phyloP scores from a whole-genome alignment of 1,140 invertebrate genomes.

The Drosophila malerkotliana region DNA sequence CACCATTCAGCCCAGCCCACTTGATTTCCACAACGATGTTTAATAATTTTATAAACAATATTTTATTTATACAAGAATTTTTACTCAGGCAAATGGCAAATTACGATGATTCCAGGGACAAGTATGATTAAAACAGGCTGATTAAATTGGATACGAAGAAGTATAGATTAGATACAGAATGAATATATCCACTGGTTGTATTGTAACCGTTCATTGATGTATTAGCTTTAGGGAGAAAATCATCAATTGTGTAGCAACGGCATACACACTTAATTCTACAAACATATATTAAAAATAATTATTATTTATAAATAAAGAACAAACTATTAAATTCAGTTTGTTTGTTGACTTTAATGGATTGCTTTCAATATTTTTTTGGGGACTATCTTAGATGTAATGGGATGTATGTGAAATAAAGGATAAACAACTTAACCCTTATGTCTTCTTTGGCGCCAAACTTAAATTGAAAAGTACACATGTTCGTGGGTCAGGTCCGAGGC shows the following conservation, averaged over 20 bases:
- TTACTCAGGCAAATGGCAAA: constrained; percentile 45
- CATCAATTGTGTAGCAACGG: constrained; percentile 50
- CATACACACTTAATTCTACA: constrained; percentile 40
- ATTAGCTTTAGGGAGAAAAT: constrained; percentile 51
- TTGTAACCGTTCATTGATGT: constrained; percentile 67
- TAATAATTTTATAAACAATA: constrained; percentile 33
- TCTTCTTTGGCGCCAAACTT: constrained; percentile 2
- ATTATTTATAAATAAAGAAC: constrained; percentile 40
- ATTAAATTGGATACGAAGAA: constrained; percentile 8
- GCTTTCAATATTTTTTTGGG: no score
- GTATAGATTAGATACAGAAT: neutral
- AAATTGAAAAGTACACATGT: constrained; percentile 28
- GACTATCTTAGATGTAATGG: neutral
- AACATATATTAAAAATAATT: constrained; percentile 19
- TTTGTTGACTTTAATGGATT: constrained; percentile 12
- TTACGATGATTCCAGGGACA: constrained; percentile 46
- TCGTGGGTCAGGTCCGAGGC: constrained; percentile 23
- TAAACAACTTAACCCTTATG: neutral
- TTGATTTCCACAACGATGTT: constrained; percentile 20
- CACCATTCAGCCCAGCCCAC: constrained; percentile 2
- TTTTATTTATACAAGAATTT: constrained; percentile 35
- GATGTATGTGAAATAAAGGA: neutral
- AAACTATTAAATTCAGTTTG: neutral
- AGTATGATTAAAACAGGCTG: constrained; percentile 35
- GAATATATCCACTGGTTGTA: constrained; percentile 55